A percentile compares a stretch with the other conserved stretches of the same genome.
Conservation (phyloP, 2,888 invertebrate genomes). For the Nesidiocoris tenuis region DNA sequence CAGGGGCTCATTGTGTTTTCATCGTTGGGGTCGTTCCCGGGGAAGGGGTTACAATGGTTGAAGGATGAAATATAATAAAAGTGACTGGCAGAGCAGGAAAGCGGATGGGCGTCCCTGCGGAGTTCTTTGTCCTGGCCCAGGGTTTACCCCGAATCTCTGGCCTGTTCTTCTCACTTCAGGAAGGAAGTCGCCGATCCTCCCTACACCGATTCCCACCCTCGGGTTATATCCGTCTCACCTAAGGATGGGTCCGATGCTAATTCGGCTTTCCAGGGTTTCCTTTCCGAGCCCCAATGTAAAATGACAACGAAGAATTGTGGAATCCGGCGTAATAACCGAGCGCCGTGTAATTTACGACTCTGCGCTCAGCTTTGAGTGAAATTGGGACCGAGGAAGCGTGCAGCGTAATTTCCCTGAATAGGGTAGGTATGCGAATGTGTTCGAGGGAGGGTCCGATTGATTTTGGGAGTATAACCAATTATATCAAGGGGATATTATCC, state of each 20-base stretch:
- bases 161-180: background rate
- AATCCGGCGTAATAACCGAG: background rate
- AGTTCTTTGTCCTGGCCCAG: constrained; percentile 20
- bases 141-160: background rate
- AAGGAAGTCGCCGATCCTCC: background rate
- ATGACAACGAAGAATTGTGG: background rate
- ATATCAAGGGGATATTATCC: too few species aligned
- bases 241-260: background rate
- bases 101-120: background rate
- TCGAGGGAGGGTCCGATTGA: too few species aligned
- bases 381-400: background rate
- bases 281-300: background rate
- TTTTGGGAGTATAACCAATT: too few species aligned
- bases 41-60: constrained; percentile 22
- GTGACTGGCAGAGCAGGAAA: constrained; percentile 9
- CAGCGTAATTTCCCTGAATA: too few species aligned
- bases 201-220: background rate
- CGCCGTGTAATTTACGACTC: background rate
- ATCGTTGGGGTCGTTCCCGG: constrained; percentile 1
- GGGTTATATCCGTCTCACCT: background rate
- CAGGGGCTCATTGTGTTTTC: constrained; percentile 22
- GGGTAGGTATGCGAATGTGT: too few species aligned
- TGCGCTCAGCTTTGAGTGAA: background rate
- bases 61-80: constrained; percentile 37
- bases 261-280: background rate